A percentile compares a stretch with the other conserved stretches of the same genome.
Evolutionary conservation across 2,888 invertebrate genomes (phyloP).

Genomic region (Cantharis lateralis): DNA sequence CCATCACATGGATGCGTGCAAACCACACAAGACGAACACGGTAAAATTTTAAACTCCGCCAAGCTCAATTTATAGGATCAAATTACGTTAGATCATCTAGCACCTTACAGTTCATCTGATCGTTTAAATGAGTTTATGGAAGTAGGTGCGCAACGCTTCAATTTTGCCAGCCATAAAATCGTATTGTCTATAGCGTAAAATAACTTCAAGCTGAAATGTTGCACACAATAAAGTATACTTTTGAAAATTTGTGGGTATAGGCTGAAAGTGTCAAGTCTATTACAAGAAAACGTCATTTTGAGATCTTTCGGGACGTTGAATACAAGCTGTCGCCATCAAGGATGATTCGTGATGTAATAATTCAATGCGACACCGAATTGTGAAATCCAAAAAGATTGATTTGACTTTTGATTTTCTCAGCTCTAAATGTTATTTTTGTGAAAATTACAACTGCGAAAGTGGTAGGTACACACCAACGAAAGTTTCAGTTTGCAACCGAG

Average conservation of each 20-base stretch:
- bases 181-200: not conserved
- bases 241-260: not conserved
- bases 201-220: not conserved
- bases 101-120: not conserved
- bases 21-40: slow-evolving; percentile 15
- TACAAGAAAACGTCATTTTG: not conserved
- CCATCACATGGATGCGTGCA: slow-evolving; percentile 23
- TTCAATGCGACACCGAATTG: not conserved
- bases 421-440: not conserved
- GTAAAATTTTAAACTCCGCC: slow-evolving; percentile 22
- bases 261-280: not conserved
- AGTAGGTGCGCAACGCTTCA: not conserved
- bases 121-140: not conserved
- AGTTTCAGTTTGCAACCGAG: not conserved
- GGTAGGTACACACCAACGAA: not conserved
- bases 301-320: not conserved
- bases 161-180: not conserved
- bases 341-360: not conserved
- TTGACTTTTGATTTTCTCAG: not conserved
- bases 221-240: not conserved
- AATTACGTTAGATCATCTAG: not conserved
- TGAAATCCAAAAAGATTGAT: not conserved
- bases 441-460: not conserved
- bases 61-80: not conserved
- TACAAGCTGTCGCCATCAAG: not conserved